These are phyloP conservation scores for Octodonta nipae DNA, from an alignment of 2,888 invertebrate species.

Conservation along the genomic window DNA sequence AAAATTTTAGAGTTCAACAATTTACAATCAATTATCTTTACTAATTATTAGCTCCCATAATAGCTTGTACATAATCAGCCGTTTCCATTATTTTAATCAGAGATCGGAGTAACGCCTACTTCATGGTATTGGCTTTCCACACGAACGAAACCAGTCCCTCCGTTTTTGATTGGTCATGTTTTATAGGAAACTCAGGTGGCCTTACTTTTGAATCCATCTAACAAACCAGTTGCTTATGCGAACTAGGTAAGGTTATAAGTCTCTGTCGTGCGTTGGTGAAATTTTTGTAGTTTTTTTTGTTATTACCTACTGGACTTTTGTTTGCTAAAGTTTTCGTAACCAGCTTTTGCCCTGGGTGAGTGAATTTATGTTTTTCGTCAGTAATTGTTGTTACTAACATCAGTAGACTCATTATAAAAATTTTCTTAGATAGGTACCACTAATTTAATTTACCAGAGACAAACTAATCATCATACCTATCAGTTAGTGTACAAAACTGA, in stretches of 20 bases:
- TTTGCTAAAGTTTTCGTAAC: no score
- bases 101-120: not conserved
- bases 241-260: conserved; percentile 27
- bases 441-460: no score
- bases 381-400: no score
- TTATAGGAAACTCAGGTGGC: conserved; percentile 14
- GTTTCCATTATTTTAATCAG: conserved; percentile 3
- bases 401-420: no score
- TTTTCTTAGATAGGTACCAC: no score
- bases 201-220: no score
- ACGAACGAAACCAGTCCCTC: not conserved
- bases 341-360: conserved; percentile 33
- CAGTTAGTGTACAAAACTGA: no score
- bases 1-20: no score
- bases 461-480: no score
- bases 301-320: conserved; percentile 17
- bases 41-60: no score
- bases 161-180: not conserved
- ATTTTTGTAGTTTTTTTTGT: conserved; percentile 18
- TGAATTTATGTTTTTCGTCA: conserved; percentile 11
- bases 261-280: conserved; percentile 9
- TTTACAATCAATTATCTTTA: no score
- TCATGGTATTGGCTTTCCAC: not conserved
- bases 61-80: no score
- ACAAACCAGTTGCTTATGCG: conserved; percentile 31